Evolutionary conservation across 2,888 invertebrate genomes (phyloP).

Genomic region (Apodemia mormo): DNA sequence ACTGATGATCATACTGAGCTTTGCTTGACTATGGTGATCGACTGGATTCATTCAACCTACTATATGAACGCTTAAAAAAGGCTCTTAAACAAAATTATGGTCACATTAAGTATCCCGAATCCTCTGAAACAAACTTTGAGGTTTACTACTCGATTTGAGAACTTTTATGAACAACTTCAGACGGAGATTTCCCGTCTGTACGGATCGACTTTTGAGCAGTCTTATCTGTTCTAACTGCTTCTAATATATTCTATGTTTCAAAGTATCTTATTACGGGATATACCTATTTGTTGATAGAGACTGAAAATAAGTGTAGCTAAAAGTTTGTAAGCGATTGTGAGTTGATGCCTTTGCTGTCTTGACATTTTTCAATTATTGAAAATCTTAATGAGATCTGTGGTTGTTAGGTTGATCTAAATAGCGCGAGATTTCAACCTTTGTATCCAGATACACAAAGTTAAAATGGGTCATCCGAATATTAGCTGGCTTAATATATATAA

Average conservation of each 20-base stretch:
- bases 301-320: background rate
- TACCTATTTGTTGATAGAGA: background rate
- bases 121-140: constrained; percentile 35
- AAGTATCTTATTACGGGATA: constrained; percentile 2
- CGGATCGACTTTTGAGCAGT: constrained; percentile 18
- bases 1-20: too few relatives aligned
- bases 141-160: constrained; percentile 38
- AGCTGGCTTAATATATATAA: too few relatives aligned
- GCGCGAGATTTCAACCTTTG: too few relatives aligned
- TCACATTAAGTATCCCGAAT: constrained; percentile 17
- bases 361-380: too few relatives aligned
- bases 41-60: too few relatives aligned
- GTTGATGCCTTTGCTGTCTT: too few relatives aligned
- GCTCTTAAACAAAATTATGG: background rate
- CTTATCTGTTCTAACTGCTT: constrained; percentile 16
- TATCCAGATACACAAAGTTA: too few relatives aligned
- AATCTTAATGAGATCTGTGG: too few relatives aligned
- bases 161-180: constrained; percentile 39
- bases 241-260: constrained; percentile 13
- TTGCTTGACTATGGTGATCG: too few relatives aligned
- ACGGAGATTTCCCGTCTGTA: constrained; percentile 12
- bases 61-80: background rate
- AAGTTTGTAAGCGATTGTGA: background rate
- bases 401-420: too few relatives aligned
- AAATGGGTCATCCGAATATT: too few relatives aligned